phyloP scores from a whole-genome alignment of 2,113 vertebrate species.

The Carassius auratus region DNA sequence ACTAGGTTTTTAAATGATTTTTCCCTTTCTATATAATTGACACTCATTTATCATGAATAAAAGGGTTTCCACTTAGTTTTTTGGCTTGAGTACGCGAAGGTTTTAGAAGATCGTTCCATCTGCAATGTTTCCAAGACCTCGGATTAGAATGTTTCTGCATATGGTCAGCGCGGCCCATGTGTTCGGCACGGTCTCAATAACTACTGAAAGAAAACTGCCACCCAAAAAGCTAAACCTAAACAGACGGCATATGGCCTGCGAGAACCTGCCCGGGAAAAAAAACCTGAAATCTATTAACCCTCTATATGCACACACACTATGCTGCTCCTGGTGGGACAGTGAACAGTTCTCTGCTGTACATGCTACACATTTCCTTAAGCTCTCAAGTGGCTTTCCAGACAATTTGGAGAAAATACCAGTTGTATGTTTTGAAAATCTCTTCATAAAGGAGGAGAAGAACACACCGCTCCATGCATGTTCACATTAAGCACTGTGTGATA shows the following conservation, averaged over 20 bases:
- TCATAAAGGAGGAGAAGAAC: slow-evolving; percentile 22
- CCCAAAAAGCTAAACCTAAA: slow-evolving; percentile 60
- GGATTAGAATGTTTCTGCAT: slow-evolving; percentile 3
- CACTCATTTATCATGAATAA: not conserved
- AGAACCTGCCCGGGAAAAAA: slow-evolving; percentile 53
- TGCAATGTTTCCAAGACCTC: not conserved
- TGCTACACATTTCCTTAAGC: slow-evolving; percentile 54
- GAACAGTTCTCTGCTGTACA: slow-evolving; percentile 50
- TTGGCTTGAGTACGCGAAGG: not conserved
- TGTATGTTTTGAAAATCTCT: slow-evolving; percentile 56
- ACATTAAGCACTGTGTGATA: not conserved
- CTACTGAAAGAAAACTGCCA: slow-evolving; percentile 54
- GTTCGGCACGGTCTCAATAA: slow-evolving; percentile 21
- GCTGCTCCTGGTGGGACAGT: slow-evolving; percentile 52
- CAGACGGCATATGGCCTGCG: slow-evolving; percentile 56
- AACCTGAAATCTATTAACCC: slow-evolving; percentile 28
- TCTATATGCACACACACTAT: slow-evolving; percentile 14
- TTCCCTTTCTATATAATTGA: not conserved
- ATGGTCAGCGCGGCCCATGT: slow-evolving; percentile 26
- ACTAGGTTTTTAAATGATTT: not conserved
- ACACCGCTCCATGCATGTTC: not conserved
- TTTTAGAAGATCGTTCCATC: not conserved
- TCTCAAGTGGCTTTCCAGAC: slow-evolving; percentile 65
- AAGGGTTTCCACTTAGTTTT: slow-evolving; percentile 15
- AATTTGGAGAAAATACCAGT: slow-evolving; percentile 60